Evolutionary conservation across 2,797 vertebrate genomes (phyloP).

Genomic region (Falco concolor): DNA sequence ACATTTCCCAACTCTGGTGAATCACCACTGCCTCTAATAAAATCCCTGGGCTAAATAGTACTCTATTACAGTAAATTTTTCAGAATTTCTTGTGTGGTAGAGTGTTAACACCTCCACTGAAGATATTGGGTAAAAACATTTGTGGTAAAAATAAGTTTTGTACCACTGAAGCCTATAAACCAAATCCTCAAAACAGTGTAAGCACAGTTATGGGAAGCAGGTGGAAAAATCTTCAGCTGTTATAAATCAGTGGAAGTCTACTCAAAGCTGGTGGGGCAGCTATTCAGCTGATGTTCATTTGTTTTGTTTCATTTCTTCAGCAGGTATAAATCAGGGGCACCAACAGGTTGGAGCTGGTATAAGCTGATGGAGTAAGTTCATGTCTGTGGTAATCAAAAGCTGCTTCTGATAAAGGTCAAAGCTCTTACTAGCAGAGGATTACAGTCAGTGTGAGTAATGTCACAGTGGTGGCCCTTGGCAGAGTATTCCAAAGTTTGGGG

Average conservation of each 20-base stretch:
- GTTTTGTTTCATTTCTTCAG: not conserved
- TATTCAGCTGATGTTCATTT: not conserved
- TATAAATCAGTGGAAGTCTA: not conserved
- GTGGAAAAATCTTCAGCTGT: not conserved
- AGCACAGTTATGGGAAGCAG: not conserved
- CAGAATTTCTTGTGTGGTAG: not conserved
- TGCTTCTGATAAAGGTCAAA: rapidly evolving
- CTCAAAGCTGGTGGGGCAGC: not conserved
- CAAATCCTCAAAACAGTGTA: not conserved
- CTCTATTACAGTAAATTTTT: too few relatives aligned
- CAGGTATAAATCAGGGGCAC: not conserved
- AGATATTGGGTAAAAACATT: not conserved
- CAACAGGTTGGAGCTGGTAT: rapidly evolving
- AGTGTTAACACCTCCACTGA: not conserved
- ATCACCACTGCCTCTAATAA: not conserved
- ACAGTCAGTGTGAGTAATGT: rapidly evolving
- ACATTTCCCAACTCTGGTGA: not conserved
- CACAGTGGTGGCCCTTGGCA: too few relatives aligned
- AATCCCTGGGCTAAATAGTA: not conserved
- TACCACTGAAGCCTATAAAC: not conserved
- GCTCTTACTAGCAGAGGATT: not conserved
- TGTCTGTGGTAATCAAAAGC: rapidly evolving
- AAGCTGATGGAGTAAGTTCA: rapidly evolving
- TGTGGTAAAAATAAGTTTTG: not conserved
- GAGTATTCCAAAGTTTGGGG: not conserved